A percentile compares a stretch with the other conserved stretches of the same genome.
These are phyloP conservation scores for Neoscelio sp. DNA, from an alignment of 2,888 invertebrate species.

Conservation along the genomic window DNA sequence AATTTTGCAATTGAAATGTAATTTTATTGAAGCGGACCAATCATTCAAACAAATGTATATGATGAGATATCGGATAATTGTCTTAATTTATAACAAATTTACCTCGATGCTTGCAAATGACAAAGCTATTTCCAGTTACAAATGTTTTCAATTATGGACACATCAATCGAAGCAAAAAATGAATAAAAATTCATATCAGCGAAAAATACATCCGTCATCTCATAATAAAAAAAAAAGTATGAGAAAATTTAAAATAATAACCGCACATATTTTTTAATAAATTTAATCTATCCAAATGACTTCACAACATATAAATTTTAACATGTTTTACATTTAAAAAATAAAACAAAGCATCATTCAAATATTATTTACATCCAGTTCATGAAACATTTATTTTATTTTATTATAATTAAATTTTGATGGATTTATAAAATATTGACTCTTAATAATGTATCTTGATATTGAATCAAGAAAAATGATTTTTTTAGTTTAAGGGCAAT, in stretches of 20 bases:
- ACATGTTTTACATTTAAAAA: no score
- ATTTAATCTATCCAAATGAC: no score
- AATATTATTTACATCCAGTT: no score
- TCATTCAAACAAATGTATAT: not conserved
- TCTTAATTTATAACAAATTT: conserved; percentile 12
- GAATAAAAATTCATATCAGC: conserved; percentile 3
- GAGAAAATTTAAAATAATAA: conserved; percentile 1
- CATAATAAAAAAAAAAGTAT: not conserved
- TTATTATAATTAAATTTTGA: no score
- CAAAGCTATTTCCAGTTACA: conserved; percentile 15
- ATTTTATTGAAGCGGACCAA: conserved; percentile 6
- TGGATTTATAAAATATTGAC: no score
- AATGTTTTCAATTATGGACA: conserved; percentile 27
- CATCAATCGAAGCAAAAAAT: conserved; percentile 14
- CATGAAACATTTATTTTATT: no score
- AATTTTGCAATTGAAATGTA: conserved; percentile 13
- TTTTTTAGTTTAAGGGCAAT: no score
- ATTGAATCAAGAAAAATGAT: no score
- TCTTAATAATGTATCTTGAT: no score
- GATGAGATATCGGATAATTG: not conserved
- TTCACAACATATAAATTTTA: no score
- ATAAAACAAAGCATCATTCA: no score
- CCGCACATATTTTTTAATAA: conserved; percentile 14
- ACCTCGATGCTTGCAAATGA: conserved; percentile 1
- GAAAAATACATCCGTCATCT: not conserved